These are phyloP conservation scores for Camptogramma bilineatum DNA, from an alignment of 2,888 invertebrate genomes.

Conservation along the genomic window DNA sequence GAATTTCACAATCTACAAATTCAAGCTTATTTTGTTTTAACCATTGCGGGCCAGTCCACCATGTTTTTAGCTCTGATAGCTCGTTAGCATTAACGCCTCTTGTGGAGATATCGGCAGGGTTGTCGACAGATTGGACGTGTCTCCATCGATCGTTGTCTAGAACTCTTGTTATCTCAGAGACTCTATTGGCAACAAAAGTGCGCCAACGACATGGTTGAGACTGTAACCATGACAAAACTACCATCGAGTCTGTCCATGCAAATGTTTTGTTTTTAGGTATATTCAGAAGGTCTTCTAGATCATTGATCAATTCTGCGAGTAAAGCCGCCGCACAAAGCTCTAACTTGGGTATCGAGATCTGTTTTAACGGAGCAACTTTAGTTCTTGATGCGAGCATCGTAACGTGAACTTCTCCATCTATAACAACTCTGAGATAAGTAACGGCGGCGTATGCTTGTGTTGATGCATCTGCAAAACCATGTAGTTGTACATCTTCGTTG, in stretches of 20 bases:
- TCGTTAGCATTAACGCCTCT: conserved; percentile 10
- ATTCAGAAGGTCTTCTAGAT: conserved; percentile 29
- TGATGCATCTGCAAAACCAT: conserved; percentile 8
- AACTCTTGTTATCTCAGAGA: conserved; percentile 23
- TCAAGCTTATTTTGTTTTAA: too few species aligned
- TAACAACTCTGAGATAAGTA: conserved; percentile 4
- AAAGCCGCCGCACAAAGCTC: conserved; percentile 45
- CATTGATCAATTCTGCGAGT: conserved; percentile 26
- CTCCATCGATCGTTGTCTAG: conserved; percentile 25
- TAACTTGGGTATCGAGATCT: conserved; percentile 41
- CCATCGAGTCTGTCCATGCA: conserved; percentile 37
- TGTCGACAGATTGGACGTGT: conserved; percentile 28
- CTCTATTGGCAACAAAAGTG: conserved; percentile 35
- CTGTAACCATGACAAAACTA: conserved; percentile 40
- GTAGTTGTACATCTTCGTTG: neutral
- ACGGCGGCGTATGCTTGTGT: conserved; percentile 31
- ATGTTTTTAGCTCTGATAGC: too few species aligned
- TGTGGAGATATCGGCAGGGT: conserved; percentile 37
- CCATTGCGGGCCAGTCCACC: too few species aligned
- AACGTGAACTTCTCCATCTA: conserved; percentile 7
- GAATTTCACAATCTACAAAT: too few species aligned
- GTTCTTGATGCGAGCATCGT: conserved; percentile 5
- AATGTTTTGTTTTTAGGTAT: conserved; percentile 21
- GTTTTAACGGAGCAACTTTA: conserved; percentile 38
- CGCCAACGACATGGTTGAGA: conserved; percentile 29